phyloP scores from a whole-genome alignment of 2,888 invertebrate genomes.

The Idaea aversata region DNA sequence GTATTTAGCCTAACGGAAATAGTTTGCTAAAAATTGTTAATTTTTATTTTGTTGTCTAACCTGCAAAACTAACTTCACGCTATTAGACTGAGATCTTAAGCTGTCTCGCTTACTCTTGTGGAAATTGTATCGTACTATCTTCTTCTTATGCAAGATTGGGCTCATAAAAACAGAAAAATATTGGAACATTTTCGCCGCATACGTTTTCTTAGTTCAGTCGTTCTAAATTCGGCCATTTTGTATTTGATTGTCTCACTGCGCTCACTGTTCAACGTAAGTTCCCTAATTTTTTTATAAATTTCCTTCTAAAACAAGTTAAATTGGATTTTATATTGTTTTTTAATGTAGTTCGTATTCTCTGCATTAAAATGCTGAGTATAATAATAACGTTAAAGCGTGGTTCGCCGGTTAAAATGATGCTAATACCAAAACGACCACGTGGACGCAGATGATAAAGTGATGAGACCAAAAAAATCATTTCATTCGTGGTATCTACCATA shows the following conservation, averaged over 20 bases:
- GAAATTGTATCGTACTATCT: conserved; percentile 5
- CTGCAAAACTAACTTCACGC: neutral
- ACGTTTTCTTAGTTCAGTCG: neutral
- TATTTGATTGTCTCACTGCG: conserved; percentile 63
- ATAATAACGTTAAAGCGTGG: neutral
- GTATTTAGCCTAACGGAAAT: neutral
- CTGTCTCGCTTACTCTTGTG: neutral
- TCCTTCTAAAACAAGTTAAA: neutral
- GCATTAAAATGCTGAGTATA: neutral
- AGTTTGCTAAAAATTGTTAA: conserved; percentile 8
- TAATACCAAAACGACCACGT: conserved; percentile 46
- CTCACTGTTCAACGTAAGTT: conserved; percentile 75
- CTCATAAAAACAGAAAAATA: neutral
- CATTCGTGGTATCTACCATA: conserved; percentile 78
- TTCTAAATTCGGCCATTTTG: conserved; percentile 63
- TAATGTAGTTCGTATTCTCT: neutral
- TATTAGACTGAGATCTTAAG: neutral
- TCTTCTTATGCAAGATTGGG: conserved; percentile 13
- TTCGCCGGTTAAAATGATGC: neutral
- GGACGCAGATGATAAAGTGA: conserved; percentile 52
- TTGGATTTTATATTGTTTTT: neutral
- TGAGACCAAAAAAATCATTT: conserved; percentile 58
- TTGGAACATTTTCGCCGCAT: neutral
- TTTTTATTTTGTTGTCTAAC: neutral
- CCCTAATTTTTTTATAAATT: conserved; percentile 5